Evolutionary conservation across 2,888 invertebrate species (phyloP).

Genomic region (Adela reaumurella): DNA sequence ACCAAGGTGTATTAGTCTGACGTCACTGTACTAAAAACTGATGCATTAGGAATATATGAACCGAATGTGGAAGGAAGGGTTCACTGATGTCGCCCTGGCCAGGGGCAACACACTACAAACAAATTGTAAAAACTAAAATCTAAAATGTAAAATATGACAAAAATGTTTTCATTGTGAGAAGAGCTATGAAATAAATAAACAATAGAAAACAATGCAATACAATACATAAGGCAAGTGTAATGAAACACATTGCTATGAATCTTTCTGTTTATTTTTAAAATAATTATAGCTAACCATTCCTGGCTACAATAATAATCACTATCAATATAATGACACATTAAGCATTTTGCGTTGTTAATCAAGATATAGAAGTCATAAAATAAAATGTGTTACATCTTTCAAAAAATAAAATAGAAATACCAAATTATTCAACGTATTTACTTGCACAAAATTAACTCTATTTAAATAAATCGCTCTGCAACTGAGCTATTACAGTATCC

Average conservation of each 20-base stretch:
- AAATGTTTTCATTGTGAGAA: too few relatives aligned
- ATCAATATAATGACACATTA: constrained; percentile 51
- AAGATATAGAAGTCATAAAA: constrained; percentile 30
- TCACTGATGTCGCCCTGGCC: too few relatives aligned
- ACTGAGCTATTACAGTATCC: constrained; percentile 7
- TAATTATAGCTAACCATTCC: constrained; percentile 59
- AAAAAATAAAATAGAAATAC: constrained; percentile 20
- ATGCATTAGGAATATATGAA: too few relatives aligned
- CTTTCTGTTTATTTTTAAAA: constrained; percentile 56
- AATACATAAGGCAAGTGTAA: too few relatives aligned
- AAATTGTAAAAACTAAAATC: too few relatives aligned
- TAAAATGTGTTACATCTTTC: constrained; percentile 43
- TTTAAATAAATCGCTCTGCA: constrained; percentile 3
- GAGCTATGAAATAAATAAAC: too few relatives aligned
- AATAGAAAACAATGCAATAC: too few relatives aligned
- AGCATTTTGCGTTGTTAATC: constrained; percentile 52
- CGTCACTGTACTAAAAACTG: too few relatives aligned
- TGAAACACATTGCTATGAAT: constrained; percentile 39
- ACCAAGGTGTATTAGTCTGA: too few relatives aligned
- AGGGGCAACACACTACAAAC: too few relatives aligned
- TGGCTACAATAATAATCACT: constrained; percentile 52
- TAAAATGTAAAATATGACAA: too few relatives aligned
- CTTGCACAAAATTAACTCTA: constrained; percentile 5
- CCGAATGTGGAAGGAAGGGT: too few relatives aligned
- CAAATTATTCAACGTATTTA: neutral